phyloP scores from a whole-genome alignment of 1,140 invertebrate species.

The Camponotus vicinus region DNA sequence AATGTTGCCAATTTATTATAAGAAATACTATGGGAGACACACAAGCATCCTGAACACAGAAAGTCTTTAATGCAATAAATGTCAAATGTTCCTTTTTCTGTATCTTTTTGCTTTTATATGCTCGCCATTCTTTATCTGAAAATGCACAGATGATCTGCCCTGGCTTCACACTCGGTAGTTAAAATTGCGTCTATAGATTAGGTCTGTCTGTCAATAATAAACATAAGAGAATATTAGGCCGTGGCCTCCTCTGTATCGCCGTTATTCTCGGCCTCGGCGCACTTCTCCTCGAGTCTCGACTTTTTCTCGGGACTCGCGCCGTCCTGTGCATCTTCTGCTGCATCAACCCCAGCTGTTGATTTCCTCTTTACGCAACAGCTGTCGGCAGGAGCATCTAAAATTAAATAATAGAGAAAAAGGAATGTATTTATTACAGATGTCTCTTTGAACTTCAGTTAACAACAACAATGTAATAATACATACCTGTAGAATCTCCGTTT shows the following conservation, averaged over 20 bases:
- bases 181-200: slow-evolving; percentile 83
- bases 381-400: slow-evolving; percentile 81
- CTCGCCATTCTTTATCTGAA: slow-evolving; percentile 65
- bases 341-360: slow-evolving; percentile 87
- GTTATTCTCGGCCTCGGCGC: slow-evolving; percentile 86
- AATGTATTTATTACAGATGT: slow-evolving; percentile 35
- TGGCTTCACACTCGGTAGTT: slow-evolving; percentile 80
- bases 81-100: slow-evolving; percentile 55
- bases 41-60: slow-evolving; percentile 69
- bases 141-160: slow-evolving; percentile 80
- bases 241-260: slow-evolving; percentile 89
- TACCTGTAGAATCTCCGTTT: slow-evolving; percentile 87
- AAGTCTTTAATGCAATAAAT: slow-evolving; percentile 63
- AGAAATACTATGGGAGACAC: slow-evolving; percentile 70
- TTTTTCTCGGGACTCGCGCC: slow-evolving; percentile 91
- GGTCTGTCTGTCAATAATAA: slow-evolving; percentile 79
- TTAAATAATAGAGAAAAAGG: slow-evolving; percentile 48
- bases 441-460: slow-evolving; percentile 1
- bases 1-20: slow-evolving; percentile 60
- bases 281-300: slow-evolving; percentile 89
- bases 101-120: slow-evolving; percentile 50
- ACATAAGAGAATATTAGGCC: slow-evolving; percentile 87
- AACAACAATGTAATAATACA: neutral
- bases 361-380: slow-evolving; percentile 90
- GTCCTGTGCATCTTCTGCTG: slow-evolving; percentile 86